Percentiles rank a stretch among this genome's conserved stretches.
Evolutionary conservation across 2,113 vertebrate genomes (phyloP).

Genomic region (Podarcis raffonei): DNA sequence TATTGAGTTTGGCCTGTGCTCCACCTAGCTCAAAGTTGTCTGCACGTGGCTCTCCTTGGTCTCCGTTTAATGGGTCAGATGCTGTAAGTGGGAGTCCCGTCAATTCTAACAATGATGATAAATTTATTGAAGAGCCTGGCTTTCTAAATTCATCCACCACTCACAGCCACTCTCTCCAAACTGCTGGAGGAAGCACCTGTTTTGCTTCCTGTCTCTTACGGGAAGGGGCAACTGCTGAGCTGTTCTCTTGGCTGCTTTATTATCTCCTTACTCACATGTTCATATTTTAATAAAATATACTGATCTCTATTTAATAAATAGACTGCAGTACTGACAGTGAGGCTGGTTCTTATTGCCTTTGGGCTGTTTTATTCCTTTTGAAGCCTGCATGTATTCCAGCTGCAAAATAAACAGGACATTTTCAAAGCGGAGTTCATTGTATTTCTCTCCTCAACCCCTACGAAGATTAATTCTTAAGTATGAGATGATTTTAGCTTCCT

Average conservation of each 20-base stretch:
- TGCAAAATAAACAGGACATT: background rate
- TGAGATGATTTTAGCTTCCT: background rate
- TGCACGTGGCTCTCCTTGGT: too few species aligned
- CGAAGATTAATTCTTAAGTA: background rate
- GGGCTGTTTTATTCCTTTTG: conserved; percentile 8
- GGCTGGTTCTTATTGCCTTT: background rate
- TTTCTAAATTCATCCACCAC: background rate
- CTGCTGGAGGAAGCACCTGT: background rate
- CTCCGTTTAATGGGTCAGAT: background rate
- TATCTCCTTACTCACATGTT: background rate
- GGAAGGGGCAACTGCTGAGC: background rate
- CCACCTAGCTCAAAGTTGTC: too few species aligned
- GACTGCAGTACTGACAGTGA: background rate
- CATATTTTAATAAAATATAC: conserved; percentile 26
- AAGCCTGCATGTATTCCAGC: background rate
- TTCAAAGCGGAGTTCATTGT: background rate
- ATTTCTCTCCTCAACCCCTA: background rate
- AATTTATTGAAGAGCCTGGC: background rate
- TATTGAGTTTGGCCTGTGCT: too few species aligned
- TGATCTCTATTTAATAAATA: conserved; percentile 31
- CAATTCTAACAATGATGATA: too few species aligned
- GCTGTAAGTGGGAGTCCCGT: too few species aligned
- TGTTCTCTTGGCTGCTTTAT: background rate
- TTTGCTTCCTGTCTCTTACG: background rate
- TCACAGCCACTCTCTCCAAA: too few species aligned